Evolutionary conservation across 2,888 invertebrate species (phyloP).

Genomic region (Quadroppia sp.): DNA sequence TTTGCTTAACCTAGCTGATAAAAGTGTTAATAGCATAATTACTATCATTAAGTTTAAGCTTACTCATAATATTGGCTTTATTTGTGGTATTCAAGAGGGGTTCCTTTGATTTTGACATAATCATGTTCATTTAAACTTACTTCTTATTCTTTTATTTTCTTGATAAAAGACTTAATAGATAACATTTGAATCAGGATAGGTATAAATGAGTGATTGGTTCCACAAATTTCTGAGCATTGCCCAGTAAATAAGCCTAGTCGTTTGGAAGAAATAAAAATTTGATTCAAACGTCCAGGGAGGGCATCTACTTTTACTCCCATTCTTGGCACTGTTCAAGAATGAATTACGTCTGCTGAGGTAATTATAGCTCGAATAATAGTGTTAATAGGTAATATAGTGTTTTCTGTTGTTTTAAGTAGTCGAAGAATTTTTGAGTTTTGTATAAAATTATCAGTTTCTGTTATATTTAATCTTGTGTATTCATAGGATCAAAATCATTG

Average conservation of each 20-base stretch:
- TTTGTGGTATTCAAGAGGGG: constrained; percentile 59
- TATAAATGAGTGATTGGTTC: constrained; percentile 73
- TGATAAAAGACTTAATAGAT: constrained; percentile 62
- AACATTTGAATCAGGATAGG: constrained; percentile 58
- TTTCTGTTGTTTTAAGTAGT: constrained; percentile 64
- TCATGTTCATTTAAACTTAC: constrained; percentile 62
- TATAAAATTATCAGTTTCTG: constrained; percentile 56
- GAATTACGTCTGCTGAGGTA: constrained; percentile 57
- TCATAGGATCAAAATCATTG: constrained; percentile 64
- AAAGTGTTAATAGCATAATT: no score
- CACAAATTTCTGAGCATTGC: constrained; percentile 78
- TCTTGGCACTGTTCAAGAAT: constrained; percentile 53
- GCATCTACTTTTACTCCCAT: constrained; percentile 55
- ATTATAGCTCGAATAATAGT: constrained; percentile 63
- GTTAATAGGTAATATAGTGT: constrained; percentile 60
- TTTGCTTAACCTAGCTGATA: no score
- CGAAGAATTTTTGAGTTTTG: constrained; percentile 58
- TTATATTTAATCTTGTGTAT: constrained; percentile 46
- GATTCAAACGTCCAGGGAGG: constrained; percentile 55
- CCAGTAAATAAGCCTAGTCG: constrained; percentile 66
- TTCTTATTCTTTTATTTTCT: constrained; percentile 68
- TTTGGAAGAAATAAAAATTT: constrained; percentile 60
- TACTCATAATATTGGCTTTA: constrained; percentile 62
- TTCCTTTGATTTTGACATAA: constrained; percentile 66
- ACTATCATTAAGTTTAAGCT: constrained; percentile 51